Evolutionary conservation across 92 coral and sea anemone species (phyloP), one percentile per base, ranked within the genome.

Genomic region (Parazoanthus darwini): DNA sequence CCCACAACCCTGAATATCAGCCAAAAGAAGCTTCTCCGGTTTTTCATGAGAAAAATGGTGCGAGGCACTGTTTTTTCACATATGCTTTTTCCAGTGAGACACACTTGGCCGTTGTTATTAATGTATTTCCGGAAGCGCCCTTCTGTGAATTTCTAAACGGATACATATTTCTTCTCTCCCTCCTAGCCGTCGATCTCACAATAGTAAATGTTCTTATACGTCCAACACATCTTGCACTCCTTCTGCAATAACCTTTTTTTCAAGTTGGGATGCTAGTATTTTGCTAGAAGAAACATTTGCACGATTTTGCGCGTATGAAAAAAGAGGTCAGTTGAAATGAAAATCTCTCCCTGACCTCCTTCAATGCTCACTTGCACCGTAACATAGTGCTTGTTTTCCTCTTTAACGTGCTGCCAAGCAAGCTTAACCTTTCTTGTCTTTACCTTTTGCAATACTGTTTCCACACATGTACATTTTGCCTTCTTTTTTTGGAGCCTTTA

Each of bases 1-100:
- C 26, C 93, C 91, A 80, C 89, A 90, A 25, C 96, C 96, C 87
- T 86, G 93, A 5, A 90, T 88, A 81, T 92, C 94, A n/a, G 90
- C 83, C 33, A 88, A 90, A 92, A 94, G 86, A n/a, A 92, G 79
- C 72, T 90, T 88, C 75, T 88, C 66, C 20, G 94, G 90, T 82
- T 92, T 94, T 63, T 94, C 89, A 75, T 88, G 92, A 22, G 94
- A 90, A 81, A 86, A 94, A 35, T 74, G 92, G 94, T 46, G 83
- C 71, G 18, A 92, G 85, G 63, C 90, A 85, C 59, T 90, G 93
- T 92, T 87, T 90, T 94, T 78, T 90, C 83, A 59, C 86, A 58
- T 10, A 54, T 85, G 39, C 25, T 71, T 43, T 74, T 86, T 33
- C 59, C 77, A 18, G 81, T 86, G 50, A 77, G 89, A 86, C 92